Conservation (phyloP, 2,797 vertebrate species). For the Apogon hyalosoma region DNA sequence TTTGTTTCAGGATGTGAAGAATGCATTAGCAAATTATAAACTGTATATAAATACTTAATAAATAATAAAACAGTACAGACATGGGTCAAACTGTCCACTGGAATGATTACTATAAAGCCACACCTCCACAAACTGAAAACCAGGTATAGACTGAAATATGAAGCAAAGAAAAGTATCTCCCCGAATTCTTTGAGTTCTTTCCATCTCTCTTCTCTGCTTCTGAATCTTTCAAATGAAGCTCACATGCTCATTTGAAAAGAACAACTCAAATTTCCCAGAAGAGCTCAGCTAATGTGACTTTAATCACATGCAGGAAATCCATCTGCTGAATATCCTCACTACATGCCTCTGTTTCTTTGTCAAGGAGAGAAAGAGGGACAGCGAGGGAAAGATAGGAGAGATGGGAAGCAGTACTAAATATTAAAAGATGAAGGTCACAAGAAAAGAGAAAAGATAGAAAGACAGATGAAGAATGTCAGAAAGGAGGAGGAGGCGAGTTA, state of each 20-base stretch:
- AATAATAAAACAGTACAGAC: too few species aligned
- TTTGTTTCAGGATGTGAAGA: background rate
- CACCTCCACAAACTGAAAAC: slow-evolving; percentile 3
- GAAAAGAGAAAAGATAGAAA: slow-evolving; percentile 4
- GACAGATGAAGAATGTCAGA: background rate
- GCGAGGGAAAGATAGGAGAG: slow-evolving; percentile 18
- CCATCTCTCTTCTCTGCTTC: slow-evolving; percentile 16
- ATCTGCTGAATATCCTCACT: slow-evolving; percentile 48
- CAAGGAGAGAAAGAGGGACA: slow-evolving; percentile 12
- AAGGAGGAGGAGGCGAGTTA: background rate
- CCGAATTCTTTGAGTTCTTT: slow-evolving; percentile 24
- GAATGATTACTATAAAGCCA: background rate
- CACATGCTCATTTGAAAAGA: slow-evolving; percentile 47
- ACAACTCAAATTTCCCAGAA: slow-evolving; percentile 64
- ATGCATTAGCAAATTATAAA: background rate
- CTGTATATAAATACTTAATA: background rate
- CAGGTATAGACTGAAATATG: background rate
- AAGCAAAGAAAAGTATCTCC: slow-evolving; percentile 16
- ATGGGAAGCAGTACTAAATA: slow-evolving; percentile 2
- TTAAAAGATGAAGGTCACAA: slow-evolving; percentile 42
- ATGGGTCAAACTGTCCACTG: too few species aligned
- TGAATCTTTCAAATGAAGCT: slow-evolving; percentile 42
- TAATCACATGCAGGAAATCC: slow-evolving; percentile 71
- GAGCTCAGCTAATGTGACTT: slow-evolving; percentile 69
- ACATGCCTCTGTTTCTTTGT: slow-evolving; percentile 46